These are phyloP conservation scores for Corbicula japonica DNA, from an alignment of 2,888 invertebrate genomes.

Conservation along the genomic window DNA sequence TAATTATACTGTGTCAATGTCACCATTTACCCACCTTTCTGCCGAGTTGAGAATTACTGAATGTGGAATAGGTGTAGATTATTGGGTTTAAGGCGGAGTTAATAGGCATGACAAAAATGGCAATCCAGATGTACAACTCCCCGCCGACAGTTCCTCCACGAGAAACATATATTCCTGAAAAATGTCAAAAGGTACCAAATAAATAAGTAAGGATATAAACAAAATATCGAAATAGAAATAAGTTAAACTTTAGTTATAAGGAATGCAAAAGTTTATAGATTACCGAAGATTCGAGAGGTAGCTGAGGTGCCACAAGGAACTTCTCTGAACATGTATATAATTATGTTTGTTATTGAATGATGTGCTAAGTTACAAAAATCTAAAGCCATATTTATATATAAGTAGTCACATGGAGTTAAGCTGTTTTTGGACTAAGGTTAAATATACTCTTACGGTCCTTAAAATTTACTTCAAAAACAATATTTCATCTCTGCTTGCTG, in stretches of 20 bases:
- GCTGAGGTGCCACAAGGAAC: not conserved
- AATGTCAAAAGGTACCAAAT: not conserved
- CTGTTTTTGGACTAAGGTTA: too few relatives aligned
- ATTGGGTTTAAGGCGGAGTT: slow-evolving; percentile 26
- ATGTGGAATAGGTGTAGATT: slow-evolving; percentile 16
- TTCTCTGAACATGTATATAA: not conserved
- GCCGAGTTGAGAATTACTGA: slow-evolving; percentile 21
- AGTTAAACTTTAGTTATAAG: not conserved
- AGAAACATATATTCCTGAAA: slow-evolving; percentile 19
- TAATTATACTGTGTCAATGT: too few relatives aligned
- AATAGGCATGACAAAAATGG: slow-evolving; percentile 23
- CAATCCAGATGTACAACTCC: slow-evolving; percentile 28
- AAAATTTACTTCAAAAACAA: too few relatives aligned
- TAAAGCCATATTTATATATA: too few relatives aligned
- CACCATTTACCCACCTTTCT: slow-evolving; percentile 5
- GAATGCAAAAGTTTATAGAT: not conserved
- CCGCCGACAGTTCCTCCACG: slow-evolving; percentile 17
- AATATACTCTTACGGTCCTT: too few relatives aligned
- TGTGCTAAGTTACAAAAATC: too few relatives aligned
- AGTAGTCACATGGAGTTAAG: too few relatives aligned
- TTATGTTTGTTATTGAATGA: not conserved
- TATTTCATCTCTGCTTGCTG: too few relatives aligned
- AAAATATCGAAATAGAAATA: not conserved
- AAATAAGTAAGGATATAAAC: not conserved
- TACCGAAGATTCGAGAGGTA: not conserved